Conservation (phyloP, 2,888 invertebrate species). For the Mechanitis mazaeus region DNA sequence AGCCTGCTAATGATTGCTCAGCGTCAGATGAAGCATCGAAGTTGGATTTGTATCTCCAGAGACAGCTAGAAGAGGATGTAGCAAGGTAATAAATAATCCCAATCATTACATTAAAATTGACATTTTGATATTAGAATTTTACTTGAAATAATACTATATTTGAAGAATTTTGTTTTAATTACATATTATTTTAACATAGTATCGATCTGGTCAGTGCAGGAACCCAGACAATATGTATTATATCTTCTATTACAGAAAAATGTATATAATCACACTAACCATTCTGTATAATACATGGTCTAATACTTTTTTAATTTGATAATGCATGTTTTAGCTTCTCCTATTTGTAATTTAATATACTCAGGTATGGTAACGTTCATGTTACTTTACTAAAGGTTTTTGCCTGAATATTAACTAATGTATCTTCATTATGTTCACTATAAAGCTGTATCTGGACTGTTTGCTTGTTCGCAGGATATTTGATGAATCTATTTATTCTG, state of each 20-base stretch:
- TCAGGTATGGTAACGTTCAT: no score
- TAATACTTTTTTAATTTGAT: no score
- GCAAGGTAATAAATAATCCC: slow-evolving; percentile 47
- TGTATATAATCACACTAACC: no score
- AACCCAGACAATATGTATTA: no score
- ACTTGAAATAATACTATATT: slow-evolving; percentile 3
- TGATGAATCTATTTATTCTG: slow-evolving; percentile 77
- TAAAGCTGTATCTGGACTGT: slow-evolving; percentile 4
- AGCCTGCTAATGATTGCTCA: slow-evolving; percentile 53
- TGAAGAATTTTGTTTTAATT: no score
- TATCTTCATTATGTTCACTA: neutral
- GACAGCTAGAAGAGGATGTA: slow-evolving; percentile 64
- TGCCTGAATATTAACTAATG: neutral
- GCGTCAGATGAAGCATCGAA: slow-evolving; percentile 56
- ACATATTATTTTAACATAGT: no score
- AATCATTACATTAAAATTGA: slow-evolving; percentile 4
- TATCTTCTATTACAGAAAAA: no score
- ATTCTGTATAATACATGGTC: no score
- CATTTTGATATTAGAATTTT: slow-evolving; percentile 2
- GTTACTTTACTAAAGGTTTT: neutral
- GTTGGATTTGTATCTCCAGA: slow-evolving; percentile 54
- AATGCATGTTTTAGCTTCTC: no score
- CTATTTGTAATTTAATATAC: no score
- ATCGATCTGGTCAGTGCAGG: no score
- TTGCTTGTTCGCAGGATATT: slow-evolving; percentile 73